Evolutionary conservation across 2,888 invertebrate genomes (phyloP), one percentile per base, ranked within the genome.

Genomic region (Neria commutata): DNA sequence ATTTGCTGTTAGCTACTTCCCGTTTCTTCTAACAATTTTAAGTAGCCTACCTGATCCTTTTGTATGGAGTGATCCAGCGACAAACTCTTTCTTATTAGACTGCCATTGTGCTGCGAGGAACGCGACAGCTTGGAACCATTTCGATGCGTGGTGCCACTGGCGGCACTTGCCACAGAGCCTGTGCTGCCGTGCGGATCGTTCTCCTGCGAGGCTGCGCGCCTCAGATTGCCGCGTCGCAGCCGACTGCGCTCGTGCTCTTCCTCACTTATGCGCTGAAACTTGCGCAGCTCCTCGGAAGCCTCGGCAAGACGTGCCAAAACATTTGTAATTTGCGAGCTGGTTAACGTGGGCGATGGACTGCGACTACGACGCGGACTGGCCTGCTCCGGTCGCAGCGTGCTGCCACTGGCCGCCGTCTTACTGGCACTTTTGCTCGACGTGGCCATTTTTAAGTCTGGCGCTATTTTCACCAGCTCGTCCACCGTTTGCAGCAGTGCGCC

Each of bases 401-500:
- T 68, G n/a, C 72, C 69, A 3, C 59, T 66, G n/a, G 67, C 53
- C n/a, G 61, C 16, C 4, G 65, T 54, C 17, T 55, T 57, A 16
- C 57, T 81, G 3, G 58, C 26, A 81, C 67, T 79, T 78, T 65
- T 73, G 71, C 25, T 73, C 0, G 59, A 49, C 16, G 66, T 62
- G 1, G 69, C 72, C n/a, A 75, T 81, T 58, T 84, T 85, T 53
- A 91, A 73, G 59, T 91, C 91, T 0, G 92, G 92, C 55, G 90
- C 90, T 62, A 91, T 85, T 76, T 89, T 89, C 77, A 91, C 89
- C 42, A 93, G 82, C 70, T 91, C 90, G 63, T 93, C 92, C 46
- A 93, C 89, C 61, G 91, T 90, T 75, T 92, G 90, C 59, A 93
- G 79, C 34, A 93, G 81, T 54, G 86, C 86, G 23, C 88, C 88